Evolutionary conservation across 2,797 vertebrate species (phyloP).

Genomic region (Aratinga solstitialis): DNA sequence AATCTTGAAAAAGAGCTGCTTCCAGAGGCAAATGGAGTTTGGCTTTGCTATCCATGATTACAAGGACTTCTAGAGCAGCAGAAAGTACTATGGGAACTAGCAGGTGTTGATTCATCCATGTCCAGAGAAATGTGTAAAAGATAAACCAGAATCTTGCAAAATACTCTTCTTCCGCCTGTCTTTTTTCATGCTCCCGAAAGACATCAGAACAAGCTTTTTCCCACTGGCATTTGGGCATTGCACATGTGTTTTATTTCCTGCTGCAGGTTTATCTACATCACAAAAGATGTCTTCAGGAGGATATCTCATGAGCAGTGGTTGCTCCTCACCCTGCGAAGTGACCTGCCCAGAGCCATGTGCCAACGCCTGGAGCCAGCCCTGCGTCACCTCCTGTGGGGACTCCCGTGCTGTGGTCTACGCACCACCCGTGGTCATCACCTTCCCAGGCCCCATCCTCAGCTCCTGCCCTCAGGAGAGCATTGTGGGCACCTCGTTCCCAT

Average conservation of each 20-base stretch:
- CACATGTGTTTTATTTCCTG: fast-evolving
- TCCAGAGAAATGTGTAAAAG: fast-evolving
- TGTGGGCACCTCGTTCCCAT: neutral
- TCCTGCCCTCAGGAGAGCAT: neutral
- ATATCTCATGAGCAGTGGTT: neutral
- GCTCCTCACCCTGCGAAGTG: neutral
- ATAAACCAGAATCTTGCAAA: neutral
- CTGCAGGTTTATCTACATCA: neutral
- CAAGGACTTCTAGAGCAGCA: neutral
- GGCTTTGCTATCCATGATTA: neutral
- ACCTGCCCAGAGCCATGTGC: neutral
- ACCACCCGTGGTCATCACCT: no score
- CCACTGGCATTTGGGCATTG: fast-evolving
- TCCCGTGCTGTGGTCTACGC: no score
- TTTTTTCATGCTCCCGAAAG: fast-evolving
- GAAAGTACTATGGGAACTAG: neutral
- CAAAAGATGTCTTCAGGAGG: neutral
- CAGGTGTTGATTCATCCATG: neutral
- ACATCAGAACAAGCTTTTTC: neutral
- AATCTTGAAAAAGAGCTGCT: neutral
- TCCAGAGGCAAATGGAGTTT: neutral
- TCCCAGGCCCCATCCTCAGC: neutral
- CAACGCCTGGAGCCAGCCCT: neutral
- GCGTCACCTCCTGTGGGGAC: neutral
- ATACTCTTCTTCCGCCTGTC: fast-evolving